phyloP scores from a whole-genome alignment of 2,888 invertebrate species.

The Cosmorhoe ocellata region DNA sequence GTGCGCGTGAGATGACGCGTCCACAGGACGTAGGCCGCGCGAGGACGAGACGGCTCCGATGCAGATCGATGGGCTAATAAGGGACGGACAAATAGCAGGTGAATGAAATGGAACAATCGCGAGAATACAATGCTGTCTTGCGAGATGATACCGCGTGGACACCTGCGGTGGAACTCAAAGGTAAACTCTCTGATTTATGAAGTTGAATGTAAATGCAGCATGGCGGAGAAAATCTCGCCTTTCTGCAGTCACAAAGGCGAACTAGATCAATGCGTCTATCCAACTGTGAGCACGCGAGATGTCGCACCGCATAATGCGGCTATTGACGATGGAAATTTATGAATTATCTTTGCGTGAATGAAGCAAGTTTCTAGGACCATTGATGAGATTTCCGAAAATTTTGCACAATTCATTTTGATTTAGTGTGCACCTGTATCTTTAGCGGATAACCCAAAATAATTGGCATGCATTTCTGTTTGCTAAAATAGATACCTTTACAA shows the following conservation, averaged over 20 bases:
- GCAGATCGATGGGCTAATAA: conserved; percentile 55
- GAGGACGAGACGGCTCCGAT: conserved; percentile 40
- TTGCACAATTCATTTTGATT: conserved; percentile 53
- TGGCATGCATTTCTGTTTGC: neutral
- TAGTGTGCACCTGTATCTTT: conserved; percentile 32
- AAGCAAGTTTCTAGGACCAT: conserved; percentile 44
- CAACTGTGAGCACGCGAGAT: conserved; percentile 54
- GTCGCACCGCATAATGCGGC: conserved; percentile 49
- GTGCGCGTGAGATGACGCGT: conserved; percentile 39
- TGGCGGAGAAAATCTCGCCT: conserved; percentile 67
- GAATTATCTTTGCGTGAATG: conserved; percentile 44
- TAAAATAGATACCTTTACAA: neutral
- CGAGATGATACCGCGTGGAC: conserved; percentile 51
- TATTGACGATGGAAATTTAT: conserved; percentile 37
- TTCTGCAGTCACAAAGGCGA: conserved; percentile 56
- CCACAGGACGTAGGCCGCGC: conserved; percentile 47
- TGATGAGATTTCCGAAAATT: conserved; percentile 41
- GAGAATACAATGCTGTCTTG: conserved; percentile 53
- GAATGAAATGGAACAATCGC: conserved; percentile 56
- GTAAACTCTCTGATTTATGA: conserved; percentile 65
- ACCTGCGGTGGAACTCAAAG: conserved; percentile 61
- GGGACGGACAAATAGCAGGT: conserved; percentile 63
- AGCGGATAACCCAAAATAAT: conserved; percentile 1
- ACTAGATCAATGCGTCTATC: conserved; percentile 56
- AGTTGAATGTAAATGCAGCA: conserved; percentile 49